A percentile compares a stretch with the other conserved stretches of the same genome.
Conservation (phyloP, 2,888 invertebrate genomes). For the Lamellibrachia satsuma region DNA sequence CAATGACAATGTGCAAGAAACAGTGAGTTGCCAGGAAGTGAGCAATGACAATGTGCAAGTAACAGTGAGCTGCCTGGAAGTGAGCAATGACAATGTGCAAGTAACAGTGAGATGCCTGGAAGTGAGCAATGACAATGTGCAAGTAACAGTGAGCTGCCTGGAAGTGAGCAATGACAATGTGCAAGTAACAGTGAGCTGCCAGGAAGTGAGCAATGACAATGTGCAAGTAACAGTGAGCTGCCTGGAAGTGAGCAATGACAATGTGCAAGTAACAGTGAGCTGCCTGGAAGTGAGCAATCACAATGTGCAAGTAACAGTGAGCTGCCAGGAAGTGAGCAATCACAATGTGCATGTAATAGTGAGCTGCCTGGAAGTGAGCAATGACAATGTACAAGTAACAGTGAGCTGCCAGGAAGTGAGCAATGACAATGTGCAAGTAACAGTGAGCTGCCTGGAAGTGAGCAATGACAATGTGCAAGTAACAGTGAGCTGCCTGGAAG, state of each 20-base stretch:
- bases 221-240: constrained; percentile 93
- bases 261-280: constrained; percentile 67
- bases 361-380: constrained; percentile 78
- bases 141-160: constrained; percentile 74
- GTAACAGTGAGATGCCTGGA: constrained; percentile 89
- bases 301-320: background rate
- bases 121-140: constrained; percentile 25
- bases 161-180: constrained; percentile 37
- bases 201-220: too few relatives aligned
- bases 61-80: too few relatives aligned
- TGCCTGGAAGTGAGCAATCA: constrained; percentile 71
- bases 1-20: background rate
- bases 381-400: background rate
- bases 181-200: background rate
- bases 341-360: constrained; percentile 93
- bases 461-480: constrained; percentile 93
- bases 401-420: constrained; percentile 75
- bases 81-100: constrained; percentile 94
- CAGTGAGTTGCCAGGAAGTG: constrained; percentile 75
- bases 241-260: constrained; percentile 68
- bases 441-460: too few relatives aligned
- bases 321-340: too few relatives aligned
- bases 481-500: constrained; percentile 88
- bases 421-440: background rate
- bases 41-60: background rate